A percentile compares a stretch with the other conserved stretches of the same genome.
Evolutionary conservation across 2,797 vertebrate genomes (phyloP).

Genomic region (Peromyscus attwateri): DNA sequence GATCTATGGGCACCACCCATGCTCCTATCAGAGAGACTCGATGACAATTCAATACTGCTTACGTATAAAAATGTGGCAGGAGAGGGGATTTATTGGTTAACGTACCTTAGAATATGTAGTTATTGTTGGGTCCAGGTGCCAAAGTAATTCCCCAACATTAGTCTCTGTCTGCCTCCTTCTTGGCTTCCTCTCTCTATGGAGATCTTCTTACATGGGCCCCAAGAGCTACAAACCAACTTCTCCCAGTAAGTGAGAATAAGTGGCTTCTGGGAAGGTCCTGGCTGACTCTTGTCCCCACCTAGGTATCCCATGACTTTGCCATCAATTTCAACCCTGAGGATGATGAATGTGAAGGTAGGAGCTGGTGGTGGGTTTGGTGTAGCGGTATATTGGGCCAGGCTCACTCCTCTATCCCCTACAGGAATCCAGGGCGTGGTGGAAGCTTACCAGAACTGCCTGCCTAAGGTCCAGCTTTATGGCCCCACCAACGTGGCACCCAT

Average conservation of each 20-base stretch:
- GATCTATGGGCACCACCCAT: background rate
- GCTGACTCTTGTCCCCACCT: constrained; percentile 1
- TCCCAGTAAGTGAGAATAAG: background rate
- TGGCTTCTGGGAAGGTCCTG: background rate
- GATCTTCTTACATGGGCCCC: background rate
- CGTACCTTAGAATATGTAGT: background rate
- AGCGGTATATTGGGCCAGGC: accelerated
- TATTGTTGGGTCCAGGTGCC: background rate
- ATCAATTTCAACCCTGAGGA: constrained; percentile 98
- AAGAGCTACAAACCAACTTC: background rate
- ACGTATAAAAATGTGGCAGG: background rate
- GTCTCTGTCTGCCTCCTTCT: background rate
- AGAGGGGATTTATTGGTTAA: background rate
- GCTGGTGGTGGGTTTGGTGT: background rate
- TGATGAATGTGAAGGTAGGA: constrained; percentile 96
- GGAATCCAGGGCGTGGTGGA: constrained; percentile 98
- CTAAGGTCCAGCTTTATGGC: constrained; percentile 97
- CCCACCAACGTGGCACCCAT: constrained; percentile 98
- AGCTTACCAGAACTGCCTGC: constrained; percentile 97
- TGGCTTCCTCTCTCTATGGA: background rate
- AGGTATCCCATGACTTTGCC: constrained; percentile 98
- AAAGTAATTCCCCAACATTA: background rate
- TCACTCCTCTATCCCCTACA: constrained; percentile 51
- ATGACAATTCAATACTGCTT: background rate
- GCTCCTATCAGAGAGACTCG: background rate